Percentiles rank a stretch among this genome's conserved stretches.
phyloP scores from a whole-genome alignment of 2,797 vertebrate species.

The Leptodactylus fallax region DNA sequence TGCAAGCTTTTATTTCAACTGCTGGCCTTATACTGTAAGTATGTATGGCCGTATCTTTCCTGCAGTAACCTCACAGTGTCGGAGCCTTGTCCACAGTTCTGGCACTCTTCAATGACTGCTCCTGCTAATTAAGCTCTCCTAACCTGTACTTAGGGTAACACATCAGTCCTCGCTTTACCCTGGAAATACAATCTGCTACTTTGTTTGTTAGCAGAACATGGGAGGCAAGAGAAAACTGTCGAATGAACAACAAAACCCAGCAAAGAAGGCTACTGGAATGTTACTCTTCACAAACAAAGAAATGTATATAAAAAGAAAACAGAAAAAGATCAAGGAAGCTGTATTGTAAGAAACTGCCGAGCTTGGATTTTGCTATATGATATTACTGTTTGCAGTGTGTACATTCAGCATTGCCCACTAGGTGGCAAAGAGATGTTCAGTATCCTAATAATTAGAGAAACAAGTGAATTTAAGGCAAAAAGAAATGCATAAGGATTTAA shows the following conservation, averaged over 20 bases:
- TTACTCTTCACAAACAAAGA: neutral
- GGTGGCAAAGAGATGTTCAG: constrained; percentile 50
- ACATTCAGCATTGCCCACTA: constrained; percentile 48
- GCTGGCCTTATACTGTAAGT: neutral
- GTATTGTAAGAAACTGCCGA: neutral
- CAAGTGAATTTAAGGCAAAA: neutral
- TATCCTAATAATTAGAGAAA: constrained; percentile 27
- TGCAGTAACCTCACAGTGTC: constrained; percentile 24
- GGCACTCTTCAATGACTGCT: constrained; percentile 29
- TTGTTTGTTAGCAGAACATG: neutral
- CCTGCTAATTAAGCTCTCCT: constrained; percentile 16
- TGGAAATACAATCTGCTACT: neutral
- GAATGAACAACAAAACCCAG: neutral
- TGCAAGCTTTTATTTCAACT: constrained; percentile 4
- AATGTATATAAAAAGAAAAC: neutral
- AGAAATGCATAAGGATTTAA: no score
- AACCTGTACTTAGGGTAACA: constrained; percentile 31
- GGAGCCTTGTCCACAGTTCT: constrained; percentile 16
- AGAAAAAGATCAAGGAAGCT: neutral
- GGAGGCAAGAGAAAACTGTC: neutral
- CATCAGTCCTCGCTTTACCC: neutral
- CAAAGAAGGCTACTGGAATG: neutral
- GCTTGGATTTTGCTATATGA: neutral
- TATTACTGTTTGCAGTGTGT: neutral
- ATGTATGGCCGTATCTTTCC: neutral